phyloP scores from a whole-genome alignment of 1,140 invertebrate genomes.

The Brachionus calyciflorus region DNA sequence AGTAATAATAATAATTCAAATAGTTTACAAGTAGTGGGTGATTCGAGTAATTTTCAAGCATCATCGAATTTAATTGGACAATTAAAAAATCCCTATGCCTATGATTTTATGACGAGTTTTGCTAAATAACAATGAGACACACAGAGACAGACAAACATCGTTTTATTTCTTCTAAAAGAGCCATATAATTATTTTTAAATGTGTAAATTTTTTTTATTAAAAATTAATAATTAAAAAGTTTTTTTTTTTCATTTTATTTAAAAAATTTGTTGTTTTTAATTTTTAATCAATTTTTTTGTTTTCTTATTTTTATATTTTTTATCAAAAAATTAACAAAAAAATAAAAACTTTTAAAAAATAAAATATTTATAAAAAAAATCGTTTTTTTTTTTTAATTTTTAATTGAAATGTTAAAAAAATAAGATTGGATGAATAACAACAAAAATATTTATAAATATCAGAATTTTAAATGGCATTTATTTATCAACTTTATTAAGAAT shows the following conservation, averaged over 20 bases:
- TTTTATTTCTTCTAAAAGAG: too few relatives aligned
- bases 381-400: neutral
- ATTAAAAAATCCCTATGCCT: conserved; percentile 35
- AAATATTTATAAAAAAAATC: neutral
- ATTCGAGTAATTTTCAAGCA: too few relatives aligned
- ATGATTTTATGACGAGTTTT: conserved; percentile 44
- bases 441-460: neutral
- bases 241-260: neutral
- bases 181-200: too few relatives aligned
- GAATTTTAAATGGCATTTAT: too few relatives aligned
- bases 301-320: neutral
- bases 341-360: neutral
- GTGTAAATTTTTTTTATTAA: neutral
- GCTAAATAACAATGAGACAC: neutral
- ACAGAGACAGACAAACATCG: neutral
- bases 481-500: too few relatives aligned
- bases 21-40: too few relatives aligned
- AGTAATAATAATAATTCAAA: too few relatives aligned
- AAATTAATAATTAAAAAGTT: conserved; percentile 6
- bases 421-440: neutral
- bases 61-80: neutral
- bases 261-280: conserved; percentile 12
- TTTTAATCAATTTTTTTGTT: conserved; percentile 15
- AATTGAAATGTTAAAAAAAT: neutral
- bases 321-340: neutral